Conservation (phyloP, 2,888 invertebrate species). For the Conus canariensis region DNA sequence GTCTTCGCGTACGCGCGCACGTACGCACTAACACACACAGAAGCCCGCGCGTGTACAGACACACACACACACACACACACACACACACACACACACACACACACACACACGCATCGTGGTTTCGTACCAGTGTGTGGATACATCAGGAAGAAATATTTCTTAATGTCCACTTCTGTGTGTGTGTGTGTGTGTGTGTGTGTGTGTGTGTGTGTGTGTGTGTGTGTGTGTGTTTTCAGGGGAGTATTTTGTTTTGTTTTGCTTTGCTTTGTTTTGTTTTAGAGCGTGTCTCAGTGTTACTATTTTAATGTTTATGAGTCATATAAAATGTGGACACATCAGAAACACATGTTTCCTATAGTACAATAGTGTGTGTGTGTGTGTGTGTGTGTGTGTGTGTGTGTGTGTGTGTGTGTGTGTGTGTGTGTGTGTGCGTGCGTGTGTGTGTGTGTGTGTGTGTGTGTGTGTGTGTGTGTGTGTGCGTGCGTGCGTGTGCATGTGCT, state of each 20-base stretch:
- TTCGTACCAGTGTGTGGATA: neutral
- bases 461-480: neutral
- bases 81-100: neutral
- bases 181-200: neutral
- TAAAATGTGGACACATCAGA: neutral
- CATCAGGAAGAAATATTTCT: neutral
- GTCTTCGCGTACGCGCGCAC: neutral
- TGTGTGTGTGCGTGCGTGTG: no score
- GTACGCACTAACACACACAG: neutral
- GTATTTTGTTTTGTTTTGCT: no score
- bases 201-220: neutral
- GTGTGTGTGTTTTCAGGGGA: no score
- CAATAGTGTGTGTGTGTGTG: neutral
- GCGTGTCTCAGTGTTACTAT: neutral
- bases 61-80: neutral
- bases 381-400: neutral
- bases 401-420: neutral
- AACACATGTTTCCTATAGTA: neutral
- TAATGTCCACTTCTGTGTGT: neutral
- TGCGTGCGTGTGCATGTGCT: neutral
- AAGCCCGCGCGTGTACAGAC: neutral
- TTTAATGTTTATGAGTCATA: no score
- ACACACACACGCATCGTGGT: neutral
- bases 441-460: neutral
- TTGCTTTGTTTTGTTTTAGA: neutral